Conservation (phyloP, 2,797 vertebrate genomes). For the Falco peregrinus region DNA sequence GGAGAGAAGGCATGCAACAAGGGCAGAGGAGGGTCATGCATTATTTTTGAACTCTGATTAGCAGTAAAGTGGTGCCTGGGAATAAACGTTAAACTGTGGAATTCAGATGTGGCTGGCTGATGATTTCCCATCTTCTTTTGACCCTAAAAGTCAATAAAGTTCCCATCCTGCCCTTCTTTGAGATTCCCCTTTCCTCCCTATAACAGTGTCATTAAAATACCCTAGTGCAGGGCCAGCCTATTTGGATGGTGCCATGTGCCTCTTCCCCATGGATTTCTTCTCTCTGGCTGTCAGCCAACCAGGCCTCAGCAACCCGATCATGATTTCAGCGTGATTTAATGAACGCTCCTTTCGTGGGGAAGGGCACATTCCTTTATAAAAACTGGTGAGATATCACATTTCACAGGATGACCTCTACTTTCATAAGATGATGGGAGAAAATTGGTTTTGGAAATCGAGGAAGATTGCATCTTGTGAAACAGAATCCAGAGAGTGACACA, state of each 20-base stretch:
- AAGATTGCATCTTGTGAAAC: slow-evolving; percentile 69
- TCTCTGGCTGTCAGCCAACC: slow-evolving; percentile 50
- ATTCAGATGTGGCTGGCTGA: not conserved
- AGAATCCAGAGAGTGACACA: slow-evolving; percentile 60
- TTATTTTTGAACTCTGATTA: slow-evolving; percentile 19
- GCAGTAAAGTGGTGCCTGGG: not conserved
- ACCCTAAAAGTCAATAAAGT: not conserved
- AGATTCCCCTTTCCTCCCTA: not conserved
- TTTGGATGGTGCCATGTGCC: slow-evolving; percentile 22
- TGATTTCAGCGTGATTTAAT: slow-evolving; percentile 61
- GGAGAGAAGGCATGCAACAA: not conserved
- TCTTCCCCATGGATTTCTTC: slow-evolving; percentile 51
- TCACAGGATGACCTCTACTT: slow-evolving; percentile 72
- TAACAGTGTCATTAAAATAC: slow-evolving; percentile 34
- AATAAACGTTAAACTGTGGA: not conserved
- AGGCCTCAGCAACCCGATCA: slow-evolving; percentile 68
- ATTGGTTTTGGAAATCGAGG: slow-evolving; percentile 77
- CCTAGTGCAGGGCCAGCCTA: not conserved
- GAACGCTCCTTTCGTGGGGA: slow-evolving; percentile 62
- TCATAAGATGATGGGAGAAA: slow-evolving; percentile 75
- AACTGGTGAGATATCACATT: slow-evolving; percentile 69
- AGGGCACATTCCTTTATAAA: slow-evolving; percentile 66
- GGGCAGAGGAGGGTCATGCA: not conserved
- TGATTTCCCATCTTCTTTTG: slow-evolving; percentile 11
- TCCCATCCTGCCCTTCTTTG: not conserved